Conservation (phyloP, 2,888 invertebrate genomes). For the Oscheius onirici region DNA sequence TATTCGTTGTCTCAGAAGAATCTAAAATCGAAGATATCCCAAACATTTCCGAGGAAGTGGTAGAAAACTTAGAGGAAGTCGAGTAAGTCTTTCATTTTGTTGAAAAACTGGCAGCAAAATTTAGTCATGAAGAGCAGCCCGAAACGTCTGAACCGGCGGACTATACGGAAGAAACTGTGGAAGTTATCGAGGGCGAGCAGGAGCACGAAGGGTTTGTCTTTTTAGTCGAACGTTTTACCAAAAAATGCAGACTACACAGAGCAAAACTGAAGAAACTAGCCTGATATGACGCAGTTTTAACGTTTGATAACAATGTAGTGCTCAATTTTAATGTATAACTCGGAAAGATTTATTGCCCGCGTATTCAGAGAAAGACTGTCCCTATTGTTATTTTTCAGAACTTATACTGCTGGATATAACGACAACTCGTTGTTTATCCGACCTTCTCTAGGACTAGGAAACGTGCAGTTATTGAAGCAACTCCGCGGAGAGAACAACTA, state of each 20-base stretch:
- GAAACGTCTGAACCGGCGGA: neutral
- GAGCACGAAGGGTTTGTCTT: conserved; percentile 1
- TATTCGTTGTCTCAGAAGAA: neutral
- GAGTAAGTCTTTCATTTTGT: conserved; percentile 11
- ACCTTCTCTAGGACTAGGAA: conserved; percentile 11
- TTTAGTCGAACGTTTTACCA: too few relatives aligned
- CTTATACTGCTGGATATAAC: neutral
- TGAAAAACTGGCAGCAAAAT: too few relatives aligned
- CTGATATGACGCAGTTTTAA: too few relatives aligned
- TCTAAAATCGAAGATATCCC: neutral
- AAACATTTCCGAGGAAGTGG: neutral
- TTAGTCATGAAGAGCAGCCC: too few relatives aligned
- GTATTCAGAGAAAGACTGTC: too few relatives aligned
- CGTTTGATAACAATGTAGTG: too few relatives aligned
- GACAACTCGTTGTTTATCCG: conserved; percentile 1
- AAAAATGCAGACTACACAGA: too few relatives aligned
- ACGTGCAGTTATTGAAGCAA: conserved; percentile 35
- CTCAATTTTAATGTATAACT: too few relatives aligned
- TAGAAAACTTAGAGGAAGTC: neutral
- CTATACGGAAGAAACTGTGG: conserved; percentile 7
- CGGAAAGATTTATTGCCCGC: too few relatives aligned
- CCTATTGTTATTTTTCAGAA: neutral
- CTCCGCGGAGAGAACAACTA: conserved; percentile 40
- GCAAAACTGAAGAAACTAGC: neutral
- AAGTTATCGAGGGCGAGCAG: neutral